These are phyloP conservation scores for Danio kyathit DNA, from an alignment of 2,797 vertebrate genomes.

Conservation along the genomic window DNA sequence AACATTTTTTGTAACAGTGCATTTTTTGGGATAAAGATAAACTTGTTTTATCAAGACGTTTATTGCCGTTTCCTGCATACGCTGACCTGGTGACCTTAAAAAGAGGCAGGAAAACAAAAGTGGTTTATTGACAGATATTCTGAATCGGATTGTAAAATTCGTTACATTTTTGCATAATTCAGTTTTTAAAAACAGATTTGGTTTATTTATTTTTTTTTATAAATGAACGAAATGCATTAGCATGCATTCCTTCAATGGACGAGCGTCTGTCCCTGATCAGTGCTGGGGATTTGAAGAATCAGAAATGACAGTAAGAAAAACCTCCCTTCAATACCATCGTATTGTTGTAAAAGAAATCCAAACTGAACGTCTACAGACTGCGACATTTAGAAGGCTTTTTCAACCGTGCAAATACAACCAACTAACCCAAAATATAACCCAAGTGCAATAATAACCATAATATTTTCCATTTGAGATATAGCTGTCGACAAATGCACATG, in stretches of 20 bases:
- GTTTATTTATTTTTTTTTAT: constrained; percentile 45
- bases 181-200: constrained; percentile 72
- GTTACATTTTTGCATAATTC: constrained; percentile 63
- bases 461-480: constrained; percentile 76
- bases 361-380: constrained; percentile 32
- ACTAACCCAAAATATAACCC: constrained; percentile 65
- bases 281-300: constrained; percentile 57
- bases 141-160: constrained; percentile 52
- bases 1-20: constrained; percentile 34
- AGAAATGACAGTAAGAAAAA: constrained; percentile 38
- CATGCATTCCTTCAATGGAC: constrained; percentile 78
- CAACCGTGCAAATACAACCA: constrained; percentile 73
- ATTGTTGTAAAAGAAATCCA: constrained; percentile 8
- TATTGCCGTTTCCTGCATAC: constrained; percentile 80
- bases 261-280: constrained; percentile 75
- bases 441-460: constrained; percentile 68
- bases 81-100: constrained; percentile 42
- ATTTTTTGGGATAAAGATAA: constrained; percentile 8
- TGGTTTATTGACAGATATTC: not conserved
- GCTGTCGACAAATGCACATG: constrained; percentile 70
- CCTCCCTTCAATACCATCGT: constrained; percentile 4
- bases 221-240: constrained; percentile 75
- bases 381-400: constrained; percentile 25
- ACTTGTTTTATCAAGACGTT: constrained; percentile 24
- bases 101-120: constrained; percentile 32